phyloP scores from a whole-genome alignment of 2,888 invertebrate species.

The Troides helena region DNA sequence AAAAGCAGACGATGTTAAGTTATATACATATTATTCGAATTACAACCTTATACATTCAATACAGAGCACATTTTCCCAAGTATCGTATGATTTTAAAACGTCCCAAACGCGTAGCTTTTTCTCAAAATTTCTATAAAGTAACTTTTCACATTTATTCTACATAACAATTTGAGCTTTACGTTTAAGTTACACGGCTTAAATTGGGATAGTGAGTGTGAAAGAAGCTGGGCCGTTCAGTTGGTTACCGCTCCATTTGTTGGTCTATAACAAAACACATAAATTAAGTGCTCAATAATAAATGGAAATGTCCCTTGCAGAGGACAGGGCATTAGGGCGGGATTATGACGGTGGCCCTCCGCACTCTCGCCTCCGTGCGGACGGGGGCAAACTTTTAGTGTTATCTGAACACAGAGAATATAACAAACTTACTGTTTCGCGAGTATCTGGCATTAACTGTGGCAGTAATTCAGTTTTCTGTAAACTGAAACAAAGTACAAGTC shows the following conservation, averaged over 20 bases:
- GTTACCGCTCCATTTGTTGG: constrained; percentile 63
- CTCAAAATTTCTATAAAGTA: constrained; percentile 37
- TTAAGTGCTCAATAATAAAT: constrained; percentile 82
- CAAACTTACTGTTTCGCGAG: constrained; percentile 33
- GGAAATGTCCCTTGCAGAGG: constrained; percentile 81
- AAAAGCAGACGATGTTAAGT: constrained; percentile 49
- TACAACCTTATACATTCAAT: constrained; percentile 35
- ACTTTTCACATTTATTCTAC: constrained; percentile 30
- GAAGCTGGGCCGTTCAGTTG: constrained; percentile 44
- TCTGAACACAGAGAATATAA: constrained; percentile 32
- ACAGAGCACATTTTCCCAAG: constrained; percentile 44
- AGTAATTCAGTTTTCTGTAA: neutral
- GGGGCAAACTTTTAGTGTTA: constrained; percentile 26
- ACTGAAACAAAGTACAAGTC: neutral
- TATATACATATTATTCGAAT: constrained; percentile 39
- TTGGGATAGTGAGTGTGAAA: constrained; percentile 27
- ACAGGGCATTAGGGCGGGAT: constrained; percentile 80
- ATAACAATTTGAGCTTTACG: constrained; percentile 36
- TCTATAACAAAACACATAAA: constrained; percentile 81
- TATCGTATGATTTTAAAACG: constrained; percentile 53
- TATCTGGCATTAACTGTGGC: neutral
- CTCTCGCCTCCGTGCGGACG: constrained; percentile 45
- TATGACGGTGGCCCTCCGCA: constrained; percentile 71
- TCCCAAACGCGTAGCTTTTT: constrained; percentile 59
- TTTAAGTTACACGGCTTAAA: constrained; percentile 33